These are phyloP conservation scores for Dasypus novemcinctus DNA, from an alignment of 2,113 vertebrate species.

Conservation along the genomic window DNA sequence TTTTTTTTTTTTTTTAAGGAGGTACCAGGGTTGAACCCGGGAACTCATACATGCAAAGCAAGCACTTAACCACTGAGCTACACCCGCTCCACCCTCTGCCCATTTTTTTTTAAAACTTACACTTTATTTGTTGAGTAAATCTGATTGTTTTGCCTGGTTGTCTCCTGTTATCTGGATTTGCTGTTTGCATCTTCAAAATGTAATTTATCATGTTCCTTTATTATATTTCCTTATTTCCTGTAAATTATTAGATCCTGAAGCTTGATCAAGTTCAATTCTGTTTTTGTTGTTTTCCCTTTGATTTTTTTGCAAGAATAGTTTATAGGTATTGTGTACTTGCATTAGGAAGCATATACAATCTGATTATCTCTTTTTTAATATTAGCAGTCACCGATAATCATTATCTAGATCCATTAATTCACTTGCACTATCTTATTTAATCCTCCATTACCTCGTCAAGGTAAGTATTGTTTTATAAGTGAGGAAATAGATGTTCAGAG, in stretches of 20 bases:
- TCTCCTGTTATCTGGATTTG: conserved; percentile 2
- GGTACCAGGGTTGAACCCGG: too few relatives aligned
- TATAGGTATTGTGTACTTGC: background rate
- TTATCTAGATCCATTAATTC: background rate
- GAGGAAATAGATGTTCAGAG: conserved; percentile 26
- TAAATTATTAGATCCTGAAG: background rate
- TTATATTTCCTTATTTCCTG: background rate
- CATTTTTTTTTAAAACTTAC: background rate
- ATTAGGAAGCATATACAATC: background rate
- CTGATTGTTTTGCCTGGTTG: background rate
- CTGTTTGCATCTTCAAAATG: background rate
- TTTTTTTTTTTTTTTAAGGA: too few relatives aligned
- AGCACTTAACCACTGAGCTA: too few relatives aligned
- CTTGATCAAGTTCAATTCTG: background rate
- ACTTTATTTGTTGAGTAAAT: conserved; percentile 9
- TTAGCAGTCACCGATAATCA: background rate
- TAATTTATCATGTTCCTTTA: conserved; percentile 25
- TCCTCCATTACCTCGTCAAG: background rate
- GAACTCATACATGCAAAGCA: too few relatives aligned
- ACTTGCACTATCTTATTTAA: conserved; percentile 27
- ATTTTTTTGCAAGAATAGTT: background rate
- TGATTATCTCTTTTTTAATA: background rate
- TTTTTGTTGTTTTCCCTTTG: background rate
- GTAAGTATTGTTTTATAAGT: background rate
- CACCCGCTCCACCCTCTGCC: too few relatives aligned